A percentile compares a stretch with the other conserved stretches of the same genome.
These are phyloP conservation scores for Lymantria dispar DNA, from an alignment of 2,888 invertebrate genomes.

Conservation along the genomic window DNA sequence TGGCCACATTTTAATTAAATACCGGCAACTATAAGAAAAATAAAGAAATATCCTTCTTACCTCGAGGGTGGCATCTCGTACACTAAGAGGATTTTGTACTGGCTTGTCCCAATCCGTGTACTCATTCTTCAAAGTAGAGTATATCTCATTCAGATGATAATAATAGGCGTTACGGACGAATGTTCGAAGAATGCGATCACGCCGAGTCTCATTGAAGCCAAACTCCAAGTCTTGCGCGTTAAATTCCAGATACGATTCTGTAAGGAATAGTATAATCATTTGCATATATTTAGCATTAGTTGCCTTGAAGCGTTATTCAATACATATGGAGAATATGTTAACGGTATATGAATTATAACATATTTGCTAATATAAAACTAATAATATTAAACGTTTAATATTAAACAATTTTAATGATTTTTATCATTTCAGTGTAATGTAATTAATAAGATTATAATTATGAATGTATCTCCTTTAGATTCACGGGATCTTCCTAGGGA, in stretches of 20 bases:
- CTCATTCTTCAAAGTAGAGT: constrained; percentile 95
- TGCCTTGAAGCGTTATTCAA: constrained; percentile 32
- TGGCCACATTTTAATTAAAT: no score
- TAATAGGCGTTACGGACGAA: constrained; percentile 97
- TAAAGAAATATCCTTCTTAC: constrained; percentile 39
- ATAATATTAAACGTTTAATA: no score
- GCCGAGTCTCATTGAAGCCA: constrained; percentile 94
- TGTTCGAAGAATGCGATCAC: constrained; percentile 93
- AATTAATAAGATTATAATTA: no score
- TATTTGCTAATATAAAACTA: constrained; percentile 6
- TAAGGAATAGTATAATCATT: constrained; percentile 62
- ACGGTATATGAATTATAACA: constrained; percentile 26
- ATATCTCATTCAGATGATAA: constrained; percentile 97
- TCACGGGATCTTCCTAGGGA: no score
- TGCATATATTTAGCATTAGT: constrained; percentile 54
- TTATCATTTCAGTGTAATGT: no score
- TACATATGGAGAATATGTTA: constrained; percentile 28
- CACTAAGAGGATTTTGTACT: constrained; percentile 92
- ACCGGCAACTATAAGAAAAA: no score
- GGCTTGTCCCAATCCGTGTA: constrained; percentile 98
- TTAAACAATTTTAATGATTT: no score
- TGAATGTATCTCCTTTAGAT: no score
- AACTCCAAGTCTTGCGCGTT: constrained; percentile 93
- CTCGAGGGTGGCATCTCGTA: constrained; percentile 92
- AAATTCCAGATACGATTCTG: constrained; percentile 91